Base-by-base conservation (phyloP, 1,140 invertebrate species). In the Latrodectus geometricus region DNA sequence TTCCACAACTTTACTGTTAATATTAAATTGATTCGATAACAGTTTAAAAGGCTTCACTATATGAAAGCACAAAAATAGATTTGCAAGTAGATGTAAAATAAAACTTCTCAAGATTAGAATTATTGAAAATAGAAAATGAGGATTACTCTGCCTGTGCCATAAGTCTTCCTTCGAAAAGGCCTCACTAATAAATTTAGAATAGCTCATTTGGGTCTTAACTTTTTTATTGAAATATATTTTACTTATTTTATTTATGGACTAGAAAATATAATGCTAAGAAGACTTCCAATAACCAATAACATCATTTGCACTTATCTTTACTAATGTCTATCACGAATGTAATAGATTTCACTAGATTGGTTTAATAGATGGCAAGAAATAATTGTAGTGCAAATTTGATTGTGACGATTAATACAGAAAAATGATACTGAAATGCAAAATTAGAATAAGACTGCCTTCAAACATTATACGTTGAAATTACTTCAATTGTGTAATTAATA, bases 161-260 rank as follows among this genome's bases (percentile, higher is more conserved):
- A 72, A 86, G 83, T 86, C 83, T 86, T 86, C 83, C 83, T 86
- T 78, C 66, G 72, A 83, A 86, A 82, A 72, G 83, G 83, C 61
- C 54, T 70, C 68, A 69, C 65, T 77, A 77, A 77, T 73, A 68
- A 68, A 9, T 65, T 69, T 86, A 86, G 83, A 72, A 70, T 86
- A 86, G 83, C 52, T 48, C 54, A 75, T 75, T 75, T 84, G 75
- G 20, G 65, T 77, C 74, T 72, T 85, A 35, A 78, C 35, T 86
- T 61, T 86, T 86, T 83, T 83, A 75, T 66, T 68, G 50, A 50
- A 69, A 86, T 75, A n/a, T 84, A 35, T 84, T 86, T 86, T 77
- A 78, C 35, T 48, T 77, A 14, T 86, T 86, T 72, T 68, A 78
- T 86, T 77, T 48, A 54, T 76, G 14, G 61, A 23, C 1, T 84